phyloP scores from a whole-genome alignment of 1,140 invertebrate species.

The Cherax destructor region DNA sequence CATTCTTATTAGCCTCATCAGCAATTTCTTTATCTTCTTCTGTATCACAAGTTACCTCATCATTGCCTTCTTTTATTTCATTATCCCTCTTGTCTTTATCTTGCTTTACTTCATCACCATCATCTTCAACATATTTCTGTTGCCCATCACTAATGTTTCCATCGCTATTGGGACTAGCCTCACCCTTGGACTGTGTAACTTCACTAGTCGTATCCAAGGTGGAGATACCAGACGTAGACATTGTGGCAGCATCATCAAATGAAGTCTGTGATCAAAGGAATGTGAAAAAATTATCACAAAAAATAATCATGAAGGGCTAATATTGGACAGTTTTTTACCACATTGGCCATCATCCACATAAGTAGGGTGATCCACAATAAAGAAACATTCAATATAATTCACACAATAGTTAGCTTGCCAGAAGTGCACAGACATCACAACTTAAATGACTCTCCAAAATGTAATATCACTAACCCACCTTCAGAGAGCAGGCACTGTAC shows the following conservation, averaged over 20 bases:
- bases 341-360: too few relatives aligned
- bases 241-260: constrained; percentile 41
- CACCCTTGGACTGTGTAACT: constrained; percentile 33
- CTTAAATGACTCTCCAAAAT: too few relatives aligned
- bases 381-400: too few relatives aligned
- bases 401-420: too few relatives aligned
- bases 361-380: too few relatives aligned
- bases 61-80: background rate
- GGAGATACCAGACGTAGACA: constrained; percentile 56
- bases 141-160: constrained; percentile 14
- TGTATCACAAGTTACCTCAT: background rate
- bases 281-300: too few relatives aligned
- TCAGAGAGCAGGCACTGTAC: too few relatives aligned
- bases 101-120: constrained; percentile 2
- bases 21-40: background rate
- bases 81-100: background rate
- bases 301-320: too few relatives aligned
- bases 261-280: constrained; percentile 22
- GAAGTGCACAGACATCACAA: too few relatives aligned
- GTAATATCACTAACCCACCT: too few relatives aligned
- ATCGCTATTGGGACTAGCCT: constrained; percentile 33
- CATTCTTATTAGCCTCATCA: background rate
- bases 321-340: too few relatives aligned
- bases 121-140: constrained; percentile 18
- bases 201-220: constrained; percentile 58